Evolutionary conservation across 53 echinoderm and acorn worm genomes (phyloP), one percentile per base, ranked within the genome.

Genomic region (Zoroaster sp.): DNA sequence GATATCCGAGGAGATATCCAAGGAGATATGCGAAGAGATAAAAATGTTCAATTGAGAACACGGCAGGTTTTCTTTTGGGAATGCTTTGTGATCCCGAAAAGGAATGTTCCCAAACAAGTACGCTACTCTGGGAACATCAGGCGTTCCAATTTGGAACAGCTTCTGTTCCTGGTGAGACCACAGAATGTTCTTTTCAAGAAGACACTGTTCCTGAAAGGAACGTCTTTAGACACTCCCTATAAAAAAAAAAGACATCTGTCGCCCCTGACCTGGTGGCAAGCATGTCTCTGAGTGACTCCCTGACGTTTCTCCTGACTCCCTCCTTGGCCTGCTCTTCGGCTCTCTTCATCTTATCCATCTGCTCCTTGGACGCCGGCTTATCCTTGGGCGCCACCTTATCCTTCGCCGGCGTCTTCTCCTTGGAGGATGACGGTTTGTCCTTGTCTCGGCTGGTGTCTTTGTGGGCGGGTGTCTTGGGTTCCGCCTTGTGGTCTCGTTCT

Each of bases 271-370:
- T 90, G 1, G 90, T 95, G 23, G 83, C 77, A 18, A 95, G 88
- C 55, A 93, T 93, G 83, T 95, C 95, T 65, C 73, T 54, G 2
- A 95, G 76, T 1, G 91, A 89, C 43, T 89, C 85, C 63, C 92
- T 87, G 3, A 95, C 95, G 36, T 92, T 95, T 15, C 87, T 73
- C 72, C 95, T 87, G 3, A 95, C 93, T 20, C 89, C 82, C 71
- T 95, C 93, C 14, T 89, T 89, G 13, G 86, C 87, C 79, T 93
- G 91, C 41, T 91, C 89, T 0, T 93, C 93, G 11, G 93, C 70
- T 18, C 87, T 49, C 8, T 49, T 86, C 18, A 47, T 85, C 38
- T 85, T 85, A 47, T 83, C 83, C 71, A 49, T 35, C 37, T 47
- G 71, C 21, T 83, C 83, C 83, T 83, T 83, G 12, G 4, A 35